phyloP scores from a whole-genome alignment of 2,113 vertebrate genomes.

The Clupea harengus region DNA sequence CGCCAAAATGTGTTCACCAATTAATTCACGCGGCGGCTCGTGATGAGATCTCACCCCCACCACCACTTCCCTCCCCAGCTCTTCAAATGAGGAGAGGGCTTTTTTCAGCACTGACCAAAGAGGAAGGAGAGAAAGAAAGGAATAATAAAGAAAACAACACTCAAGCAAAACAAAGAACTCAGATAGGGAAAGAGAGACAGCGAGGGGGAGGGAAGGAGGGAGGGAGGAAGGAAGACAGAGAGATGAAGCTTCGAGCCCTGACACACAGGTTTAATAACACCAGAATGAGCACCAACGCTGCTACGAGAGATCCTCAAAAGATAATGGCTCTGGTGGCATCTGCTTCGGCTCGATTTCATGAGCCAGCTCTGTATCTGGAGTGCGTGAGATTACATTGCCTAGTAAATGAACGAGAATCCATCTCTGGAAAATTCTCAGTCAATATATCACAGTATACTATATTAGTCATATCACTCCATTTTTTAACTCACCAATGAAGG shows the following conservation, averaged over 20 bases:
- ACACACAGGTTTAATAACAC: not conserved
- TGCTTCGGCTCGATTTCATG: constrained; percentile 36
- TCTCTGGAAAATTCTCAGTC: constrained; percentile 37
- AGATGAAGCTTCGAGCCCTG: not conserved
- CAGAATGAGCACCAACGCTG: not conserved
- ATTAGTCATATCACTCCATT: constrained; percentile 33
- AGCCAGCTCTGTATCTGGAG: constrained; percentile 29
- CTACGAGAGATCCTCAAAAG: constrained; percentile 1
- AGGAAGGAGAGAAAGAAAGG: not conserved
- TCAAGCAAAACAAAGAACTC: no score
- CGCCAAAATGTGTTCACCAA: constrained; percentile 28
- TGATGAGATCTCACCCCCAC: constrained; percentile 32
- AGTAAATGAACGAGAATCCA: constrained; percentile 25
- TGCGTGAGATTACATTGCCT: constrained; percentile 34
- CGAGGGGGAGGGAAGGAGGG: not conserved
- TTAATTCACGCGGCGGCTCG: constrained; percentile 2
- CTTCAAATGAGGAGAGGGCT: constrained; percentile 9
- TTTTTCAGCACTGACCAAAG: not conserved
- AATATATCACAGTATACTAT: constrained; percentile 32
- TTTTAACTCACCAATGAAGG: constrained; percentile 23
- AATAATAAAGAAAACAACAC: no score
- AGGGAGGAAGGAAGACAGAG: not conserved
- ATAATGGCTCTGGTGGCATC: constrained; percentile 27
- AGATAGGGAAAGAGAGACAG: not conserved
- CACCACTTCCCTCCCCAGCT: constrained; percentile 26